phyloP scores from a whole-genome alignment of 2,888 invertebrate genomes.

The Autographa pulchrina region DNA sequence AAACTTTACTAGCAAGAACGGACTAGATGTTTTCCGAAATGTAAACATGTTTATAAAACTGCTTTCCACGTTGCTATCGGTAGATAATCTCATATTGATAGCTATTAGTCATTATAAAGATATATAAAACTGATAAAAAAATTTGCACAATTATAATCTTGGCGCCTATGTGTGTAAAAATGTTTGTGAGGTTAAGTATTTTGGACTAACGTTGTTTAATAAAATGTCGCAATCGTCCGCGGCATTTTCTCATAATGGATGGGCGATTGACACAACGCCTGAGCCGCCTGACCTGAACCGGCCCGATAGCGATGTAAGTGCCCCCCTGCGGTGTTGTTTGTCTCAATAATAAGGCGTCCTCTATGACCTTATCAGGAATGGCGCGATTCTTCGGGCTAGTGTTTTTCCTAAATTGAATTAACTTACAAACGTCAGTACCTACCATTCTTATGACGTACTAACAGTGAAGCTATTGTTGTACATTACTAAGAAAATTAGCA shows the following conservation, averaged over 20 bases:
- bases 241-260: conserved; percentile 78
- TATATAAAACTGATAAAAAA: conserved; percentile 21
- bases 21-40: conserved; percentile 12
- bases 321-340: conserved; percentile 87
- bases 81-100: conserved; percentile 24
- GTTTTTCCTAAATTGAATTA: conserved; percentile 62
- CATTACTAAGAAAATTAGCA: background rate
- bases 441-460: background rate
- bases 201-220: conserved; percentile 42
- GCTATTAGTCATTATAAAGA: conserved; percentile 21
- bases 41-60: conserved; percentile 44
- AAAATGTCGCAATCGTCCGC: conserved; percentile 76
- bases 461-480: background rate
- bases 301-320: conserved; percentile 84
- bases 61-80: conserved; percentile 31
- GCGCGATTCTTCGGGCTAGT: conserved; percentile 41
- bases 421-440: background rate
- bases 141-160: conserved; percentile 40
- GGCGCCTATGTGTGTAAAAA: conserved; percentile 53
- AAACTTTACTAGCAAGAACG: conserved; percentile 8
- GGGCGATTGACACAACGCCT: conserved; percentile 85
- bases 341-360: conserved; percentile 76
- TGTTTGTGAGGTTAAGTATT: conserved; percentile 54
- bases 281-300: conserved; percentile 75
- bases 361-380: conserved; percentile 70